Evolutionary conservation across 2,888 invertebrate genomes (phyloP).

Genomic region (Hemicrepidius hirtus): DNA sequence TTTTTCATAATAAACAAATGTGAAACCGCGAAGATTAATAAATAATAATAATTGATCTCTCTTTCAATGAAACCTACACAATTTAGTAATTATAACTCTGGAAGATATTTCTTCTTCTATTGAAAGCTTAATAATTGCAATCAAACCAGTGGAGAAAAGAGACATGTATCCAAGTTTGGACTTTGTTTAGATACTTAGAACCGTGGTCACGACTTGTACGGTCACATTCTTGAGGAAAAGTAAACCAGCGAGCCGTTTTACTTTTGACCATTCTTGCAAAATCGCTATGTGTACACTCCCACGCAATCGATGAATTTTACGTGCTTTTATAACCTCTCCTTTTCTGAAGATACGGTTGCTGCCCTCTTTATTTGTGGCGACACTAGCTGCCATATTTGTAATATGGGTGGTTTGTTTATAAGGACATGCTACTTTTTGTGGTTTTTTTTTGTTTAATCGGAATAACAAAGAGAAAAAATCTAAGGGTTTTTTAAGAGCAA

Average conservation of each 20-base stretch:
- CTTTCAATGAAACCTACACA: too few relatives aligned
- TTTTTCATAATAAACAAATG: too few relatives aligned
- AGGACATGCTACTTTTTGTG: neutral
- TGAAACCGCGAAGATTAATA: too few relatives aligned
- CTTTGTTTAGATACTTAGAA: conserved; percentile 22
- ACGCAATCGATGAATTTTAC: conserved; percentile 19
- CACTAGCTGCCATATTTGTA: conserved; percentile 3
- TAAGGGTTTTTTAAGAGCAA: too few relatives aligned
- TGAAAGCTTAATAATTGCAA: neutral
- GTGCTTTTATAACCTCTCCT: conserved; percentile 6
- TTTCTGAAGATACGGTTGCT: conserved; percentile 18
- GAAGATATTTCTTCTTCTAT: neutral
- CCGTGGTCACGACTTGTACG: conserved; percentile 26
- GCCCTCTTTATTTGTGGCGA: neutral
- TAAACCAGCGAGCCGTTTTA: conserved; percentile 30
- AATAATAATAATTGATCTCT: too few relatives aligned
- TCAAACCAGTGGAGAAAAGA: neutral
- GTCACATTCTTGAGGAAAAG: conserved; percentile 28
- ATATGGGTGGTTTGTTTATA: neutral
- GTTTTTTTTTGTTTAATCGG: too few relatives aligned
- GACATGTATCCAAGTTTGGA: conserved; percentile 11
- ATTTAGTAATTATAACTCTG: too few relatives aligned
- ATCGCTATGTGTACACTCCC: conserved; percentile 11
- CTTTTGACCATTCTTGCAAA: conserved; percentile 34
- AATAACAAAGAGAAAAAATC: too few relatives aligned